Percentiles rank a stretch among this genome's conserved stretches.
Conservation (phyloP, 2,888 invertebrate species). For the Habrosyne pyritoides region DNA sequence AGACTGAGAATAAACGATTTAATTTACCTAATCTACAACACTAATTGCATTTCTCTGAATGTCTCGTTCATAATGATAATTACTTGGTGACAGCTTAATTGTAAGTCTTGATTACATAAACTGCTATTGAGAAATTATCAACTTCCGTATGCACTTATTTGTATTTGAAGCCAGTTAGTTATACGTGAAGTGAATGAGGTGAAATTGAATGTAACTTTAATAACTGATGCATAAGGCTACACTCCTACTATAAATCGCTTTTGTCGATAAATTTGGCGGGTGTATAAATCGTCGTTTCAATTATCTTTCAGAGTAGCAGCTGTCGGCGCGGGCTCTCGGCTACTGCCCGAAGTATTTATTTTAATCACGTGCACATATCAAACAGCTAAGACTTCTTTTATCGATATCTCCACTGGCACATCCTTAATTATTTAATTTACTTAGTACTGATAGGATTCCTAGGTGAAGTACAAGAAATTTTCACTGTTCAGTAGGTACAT, state of each 20-base stretch:
- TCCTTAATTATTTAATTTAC: slow-evolving; percentile 59
- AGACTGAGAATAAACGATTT: slow-evolving; percentile 17
- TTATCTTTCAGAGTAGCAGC: slow-evolving; percentile 76
- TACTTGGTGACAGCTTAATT: slow-evolving; percentile 48
- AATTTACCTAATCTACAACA: slow-evolving; percentile 32
- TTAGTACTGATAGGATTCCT: slow-evolving; percentile 15
- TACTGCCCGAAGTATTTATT: slow-evolving; percentile 76
- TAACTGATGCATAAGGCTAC: slow-evolving; percentile 42
- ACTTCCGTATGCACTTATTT: slow-evolving; percentile 30
- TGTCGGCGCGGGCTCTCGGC: slow-evolving; percentile 62
- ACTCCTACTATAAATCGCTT: slow-evolving; percentile 66
- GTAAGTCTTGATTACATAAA: slow-evolving; percentile 22
- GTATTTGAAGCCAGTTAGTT: slow-evolving; percentile 31
- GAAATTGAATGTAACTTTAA: slow-evolving; percentile 46
- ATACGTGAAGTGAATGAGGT: slow-evolving; percentile 26
- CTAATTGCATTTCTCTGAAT: slow-evolving; percentile 50
- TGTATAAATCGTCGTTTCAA: slow-evolving; percentile 81
- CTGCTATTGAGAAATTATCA: slow-evolving; percentile 28
- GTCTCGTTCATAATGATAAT: slow-evolving; percentile 44
- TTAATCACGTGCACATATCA: slow-evolving; percentile 73
- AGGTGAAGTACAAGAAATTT: slow-evolving; percentile 9
- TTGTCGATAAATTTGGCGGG: slow-evolving; percentile 80
- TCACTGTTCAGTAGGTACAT: background rate
- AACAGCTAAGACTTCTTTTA: slow-evolving; percentile 51
- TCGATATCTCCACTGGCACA: slow-evolving; percentile 57